phyloP scores from a whole-genome alignment of 1,140 invertebrate species.

The Dysdera silvatica region DNA sequence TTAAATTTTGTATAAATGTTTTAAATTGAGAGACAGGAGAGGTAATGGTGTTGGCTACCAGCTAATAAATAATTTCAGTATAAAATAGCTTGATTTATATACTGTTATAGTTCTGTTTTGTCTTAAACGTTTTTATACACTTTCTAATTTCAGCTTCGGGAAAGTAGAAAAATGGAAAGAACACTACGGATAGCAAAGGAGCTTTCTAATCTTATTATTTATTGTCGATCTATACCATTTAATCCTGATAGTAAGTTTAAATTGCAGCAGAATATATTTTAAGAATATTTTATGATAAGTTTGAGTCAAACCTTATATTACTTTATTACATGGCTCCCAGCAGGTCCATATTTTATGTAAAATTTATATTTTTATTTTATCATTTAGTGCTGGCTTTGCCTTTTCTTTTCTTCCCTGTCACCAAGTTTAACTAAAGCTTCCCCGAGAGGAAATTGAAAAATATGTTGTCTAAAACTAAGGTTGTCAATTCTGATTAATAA shows the following conservation, averaged over 20 bases:
- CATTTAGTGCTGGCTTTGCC: too few relatives aligned
- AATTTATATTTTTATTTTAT: too few relatives aligned
- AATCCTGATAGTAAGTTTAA: conserved; percentile 41
- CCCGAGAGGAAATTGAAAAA: too few relatives aligned
- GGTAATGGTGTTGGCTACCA: neutral
- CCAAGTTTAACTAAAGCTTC: too few relatives aligned
- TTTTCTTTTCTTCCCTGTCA: too few relatives aligned
- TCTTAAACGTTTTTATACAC: neutral
- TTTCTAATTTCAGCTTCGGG: conserved; percentile 51
- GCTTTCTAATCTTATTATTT: conserved; percentile 91
- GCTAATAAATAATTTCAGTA: neutral
- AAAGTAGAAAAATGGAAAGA: conserved; percentile 78
- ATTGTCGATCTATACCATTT: conserved; percentile 74
- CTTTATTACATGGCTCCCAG: too few relatives aligned
- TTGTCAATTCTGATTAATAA: too few relatives aligned
- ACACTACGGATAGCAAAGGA: conserved; percentile 84
- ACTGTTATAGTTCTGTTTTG: conserved; percentile 43
- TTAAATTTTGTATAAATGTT: too few relatives aligned
- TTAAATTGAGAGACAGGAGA: too few relatives aligned
- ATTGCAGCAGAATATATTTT: neutral
- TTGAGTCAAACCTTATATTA: neutral
- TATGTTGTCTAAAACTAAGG: too few relatives aligned
- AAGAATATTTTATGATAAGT: neutral
- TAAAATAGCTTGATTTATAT: conserved; percentile 5
- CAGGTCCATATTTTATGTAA: too few relatives aligned